These are phyloP conservation scores for Dendroctonus ponderosae DNA, from an alignment of 1,140 invertebrate genomes.

Conservation along the genomic window DNA sequence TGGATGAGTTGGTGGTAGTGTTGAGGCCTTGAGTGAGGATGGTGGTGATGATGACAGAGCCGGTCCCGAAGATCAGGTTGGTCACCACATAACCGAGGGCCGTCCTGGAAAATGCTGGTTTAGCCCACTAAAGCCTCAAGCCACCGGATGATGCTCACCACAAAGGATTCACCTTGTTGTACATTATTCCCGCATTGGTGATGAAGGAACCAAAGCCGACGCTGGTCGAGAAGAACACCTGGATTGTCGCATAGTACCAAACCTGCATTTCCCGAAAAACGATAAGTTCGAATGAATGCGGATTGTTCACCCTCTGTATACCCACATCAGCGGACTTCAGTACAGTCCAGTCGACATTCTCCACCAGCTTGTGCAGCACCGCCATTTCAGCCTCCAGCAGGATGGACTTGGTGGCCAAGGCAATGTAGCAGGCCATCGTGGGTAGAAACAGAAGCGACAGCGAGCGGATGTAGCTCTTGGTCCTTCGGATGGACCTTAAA, in stretches of 20 bases:
- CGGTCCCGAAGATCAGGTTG: conserved; percentile 52
- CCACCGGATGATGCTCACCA: conserved; percentile 51
- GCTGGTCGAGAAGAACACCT: conserved; percentile 59
- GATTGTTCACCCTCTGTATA: too few species aligned
- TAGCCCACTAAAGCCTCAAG: background rate
- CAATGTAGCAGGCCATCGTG: conserved; percentile 42
- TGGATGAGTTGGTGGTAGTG: conserved; percentile 3
- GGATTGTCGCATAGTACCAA: conserved; percentile 59
- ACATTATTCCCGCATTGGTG: conserved; percentile 58
- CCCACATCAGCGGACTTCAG: conserved; percentile 44
- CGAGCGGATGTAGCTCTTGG: conserved; percentile 52
- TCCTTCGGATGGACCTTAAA: conserved; percentile 53
- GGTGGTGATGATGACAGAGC: conserved; percentile 50
- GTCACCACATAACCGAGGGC: conserved; percentile 51
- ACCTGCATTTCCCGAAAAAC: conserved; percentile 49
- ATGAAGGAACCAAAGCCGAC: conserved; percentile 60
- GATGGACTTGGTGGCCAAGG: conserved; percentile 42
- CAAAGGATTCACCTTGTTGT: conserved; percentile 58
- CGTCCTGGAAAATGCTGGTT: conserved; percentile 43
- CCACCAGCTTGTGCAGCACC: conserved; percentile 38
- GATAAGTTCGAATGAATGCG: too few species aligned
- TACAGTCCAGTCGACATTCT: conserved; percentile 43
- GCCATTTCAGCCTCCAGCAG: conserved; percentile 35
- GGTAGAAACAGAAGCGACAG: conserved; percentile 48
- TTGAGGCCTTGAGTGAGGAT: conserved; percentile 45